phyloP scores from a whole-genome alignment of 1,140 invertebrate genomes.

The Procambarus virginalis region DNA sequence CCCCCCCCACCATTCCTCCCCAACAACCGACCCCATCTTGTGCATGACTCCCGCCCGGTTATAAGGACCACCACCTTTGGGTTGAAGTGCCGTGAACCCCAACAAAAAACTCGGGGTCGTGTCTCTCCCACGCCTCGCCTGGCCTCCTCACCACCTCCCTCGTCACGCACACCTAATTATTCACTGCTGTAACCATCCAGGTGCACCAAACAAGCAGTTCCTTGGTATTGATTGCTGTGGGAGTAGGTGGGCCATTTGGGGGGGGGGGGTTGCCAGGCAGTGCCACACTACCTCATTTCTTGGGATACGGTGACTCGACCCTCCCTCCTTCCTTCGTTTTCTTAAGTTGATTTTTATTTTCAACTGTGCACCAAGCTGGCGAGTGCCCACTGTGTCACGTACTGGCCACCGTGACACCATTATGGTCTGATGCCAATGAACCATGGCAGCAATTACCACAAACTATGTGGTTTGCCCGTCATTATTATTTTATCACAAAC shows the following conservation, averaged over 20 bases:
- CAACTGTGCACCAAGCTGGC: no score
- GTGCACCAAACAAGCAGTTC: neutral
- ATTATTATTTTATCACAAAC: no score
- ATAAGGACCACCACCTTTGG: neutral
- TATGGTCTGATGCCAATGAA: no score
- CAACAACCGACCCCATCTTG: neutral
- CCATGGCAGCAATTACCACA: no score
- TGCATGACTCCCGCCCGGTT: neutral
- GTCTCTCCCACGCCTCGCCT: no score
- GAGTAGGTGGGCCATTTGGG: neutral
- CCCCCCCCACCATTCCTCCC: neutral
- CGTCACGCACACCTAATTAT: neutral
- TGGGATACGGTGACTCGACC: neutral
- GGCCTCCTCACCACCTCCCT: neutral
- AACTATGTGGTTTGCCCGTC: no score
- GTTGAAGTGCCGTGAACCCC: no score
- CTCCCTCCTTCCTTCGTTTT: no score
- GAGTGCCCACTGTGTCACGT: no score
- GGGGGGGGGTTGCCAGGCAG: neutral
- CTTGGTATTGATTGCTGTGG: neutral
- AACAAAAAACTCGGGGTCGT: no score
- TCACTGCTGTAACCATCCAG: neutral
- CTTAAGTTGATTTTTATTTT: no score
- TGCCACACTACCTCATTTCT: neutral
- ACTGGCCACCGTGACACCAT: no score